phyloP scores from a whole-genome alignment of 2,888 invertebrate species.

The Nomada fabriciana region DNA sequence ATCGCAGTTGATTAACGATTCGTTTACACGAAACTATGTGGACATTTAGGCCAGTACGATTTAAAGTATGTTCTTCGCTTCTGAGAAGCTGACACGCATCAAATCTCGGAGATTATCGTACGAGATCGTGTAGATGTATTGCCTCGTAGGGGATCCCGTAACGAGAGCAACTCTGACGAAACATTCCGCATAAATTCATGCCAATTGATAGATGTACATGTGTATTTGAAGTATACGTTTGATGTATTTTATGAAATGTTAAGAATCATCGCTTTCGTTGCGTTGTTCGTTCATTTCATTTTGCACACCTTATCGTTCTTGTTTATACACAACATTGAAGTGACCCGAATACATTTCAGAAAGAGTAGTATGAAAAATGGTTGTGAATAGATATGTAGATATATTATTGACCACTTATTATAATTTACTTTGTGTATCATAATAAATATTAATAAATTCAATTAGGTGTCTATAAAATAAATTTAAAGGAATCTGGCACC shows the following conservation, averaged over 20 bases:
- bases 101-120: neutral
- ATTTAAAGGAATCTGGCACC: too few species aligned
- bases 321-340: too few species aligned
- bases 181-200: conserved; percentile 8
- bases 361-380: too few species aligned
- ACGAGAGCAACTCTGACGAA: conserved; percentile 4
- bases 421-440: too few species aligned
- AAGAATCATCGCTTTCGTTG: neutral
- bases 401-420: too few species aligned
- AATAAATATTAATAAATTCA: too few species aligned
- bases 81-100: conserved; percentile 2
- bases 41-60: conserved; percentile 59
- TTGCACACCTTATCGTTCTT: neutral
- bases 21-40: conserved; percentile 33
- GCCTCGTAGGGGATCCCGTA: conserved; percentile 39
- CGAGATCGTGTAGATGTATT: conserved; percentile 34
- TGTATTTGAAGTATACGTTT: conserved; percentile 30
- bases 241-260: neutral
- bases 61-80: conserved; percentile 28
- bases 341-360: too few species aligned
- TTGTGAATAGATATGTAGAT: too few species aligned
- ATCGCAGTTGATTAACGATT: conserved; percentile 30
- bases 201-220: conserved; percentile 32
- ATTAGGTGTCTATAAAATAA: too few species aligned
- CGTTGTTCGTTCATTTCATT: neutral